Base-by-base conservation (phyloP, 2,113 vertebrate genomes). In the Mormoops blainvillei region DNA sequence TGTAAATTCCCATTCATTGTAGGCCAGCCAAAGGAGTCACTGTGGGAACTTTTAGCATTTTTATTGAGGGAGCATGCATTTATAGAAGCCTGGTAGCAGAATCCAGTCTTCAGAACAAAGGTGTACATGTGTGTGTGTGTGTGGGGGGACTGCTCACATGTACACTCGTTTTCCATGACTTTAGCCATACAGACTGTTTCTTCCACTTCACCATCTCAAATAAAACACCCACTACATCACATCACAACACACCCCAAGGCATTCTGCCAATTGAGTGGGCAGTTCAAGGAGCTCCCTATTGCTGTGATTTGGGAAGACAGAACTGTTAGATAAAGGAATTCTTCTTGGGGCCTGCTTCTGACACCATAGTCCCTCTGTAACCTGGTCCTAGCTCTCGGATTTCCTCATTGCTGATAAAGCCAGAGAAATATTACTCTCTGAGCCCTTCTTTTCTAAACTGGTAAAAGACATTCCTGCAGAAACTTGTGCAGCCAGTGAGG, bases 201-300 rank as follows among this genome's bases (percentile, higher is more conserved):
- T 81, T 95, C 16, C 31, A 90, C 70, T 85, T 92, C 33, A 61
- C 43, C 43, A 13, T 58, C 76, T 86, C 74, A 56, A 76, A 93
- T 81, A 83, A 85, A 95, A 89, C 90, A 90, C 80, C 94, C 91
- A 90, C 93, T 73, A 38, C 18, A 58, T 50, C 84, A 90, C 74
- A 96, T 56, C 93, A 95, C 50, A 65, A 54, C 52, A 54, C 12
- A 48, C 52, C 50, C 38, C 14, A 38, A 63, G 93, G 71, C 89
- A 63, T n/a, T 45, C 41, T 86, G 78, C 78, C 94, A 91, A 5
- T 0, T 50, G 38, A 90, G 87, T 65, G 74, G 91, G 86, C 93
- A 78, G 71, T 89, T 82, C 22, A 48, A 74, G 89, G 68, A 91
- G 86, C 65, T 83, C 83, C n/a, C n/a, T n/a, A n/a, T n/a, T n/a